Evolutionary conservation across 35 echinoderm and acorn worm species (phyloP).

Genomic region (Lytechinus variegatus): DNA sequence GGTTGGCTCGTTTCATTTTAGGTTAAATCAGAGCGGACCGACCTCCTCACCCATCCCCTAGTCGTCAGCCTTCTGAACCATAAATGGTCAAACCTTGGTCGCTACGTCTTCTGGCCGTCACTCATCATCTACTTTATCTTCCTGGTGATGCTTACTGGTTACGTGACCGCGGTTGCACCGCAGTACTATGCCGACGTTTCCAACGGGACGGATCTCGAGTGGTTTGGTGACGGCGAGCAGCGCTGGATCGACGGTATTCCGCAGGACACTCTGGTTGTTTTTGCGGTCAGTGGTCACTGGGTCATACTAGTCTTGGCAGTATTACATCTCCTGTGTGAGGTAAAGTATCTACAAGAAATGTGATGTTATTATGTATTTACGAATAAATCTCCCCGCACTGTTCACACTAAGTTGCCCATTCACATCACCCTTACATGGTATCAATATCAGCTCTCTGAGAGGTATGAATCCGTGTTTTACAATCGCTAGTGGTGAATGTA

Average conservation of each 20-base stretch:
- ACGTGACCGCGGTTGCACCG: constrained; percentile 79
- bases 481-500: too few species aligned
- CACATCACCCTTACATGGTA: too few species aligned
- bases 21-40: constrained; percentile 71
- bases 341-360: background rate
- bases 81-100: constrained; percentile 87
- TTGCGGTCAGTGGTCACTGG: constrained; percentile 76
- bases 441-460: too few species aligned
- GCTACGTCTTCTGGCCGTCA: constrained; percentile 87
- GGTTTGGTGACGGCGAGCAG: constrained; percentile 64
- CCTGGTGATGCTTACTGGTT: constrained; percentile 80
- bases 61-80: constrained; percentile 81
- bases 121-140: constrained; percentile 80
- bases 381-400: too few species aligned
- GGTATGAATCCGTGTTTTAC: too few species aligned
- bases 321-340: constrained; percentile 90
- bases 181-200: constrained; percentile 59
- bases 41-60: constrained; percentile 86
- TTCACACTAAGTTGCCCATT: too few species aligned
- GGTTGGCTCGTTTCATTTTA: background rate
- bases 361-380: too few species aligned
- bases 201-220: constrained; percentile 31
- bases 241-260: constrained; percentile 60
- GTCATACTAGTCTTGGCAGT: constrained; percentile 71
- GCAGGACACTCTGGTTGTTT: constrained; percentile 47